Evolutionary conservation across 2,888 invertebrate genomes (phyloP).

Genomic region (Zele albiditarsus): DNA sequence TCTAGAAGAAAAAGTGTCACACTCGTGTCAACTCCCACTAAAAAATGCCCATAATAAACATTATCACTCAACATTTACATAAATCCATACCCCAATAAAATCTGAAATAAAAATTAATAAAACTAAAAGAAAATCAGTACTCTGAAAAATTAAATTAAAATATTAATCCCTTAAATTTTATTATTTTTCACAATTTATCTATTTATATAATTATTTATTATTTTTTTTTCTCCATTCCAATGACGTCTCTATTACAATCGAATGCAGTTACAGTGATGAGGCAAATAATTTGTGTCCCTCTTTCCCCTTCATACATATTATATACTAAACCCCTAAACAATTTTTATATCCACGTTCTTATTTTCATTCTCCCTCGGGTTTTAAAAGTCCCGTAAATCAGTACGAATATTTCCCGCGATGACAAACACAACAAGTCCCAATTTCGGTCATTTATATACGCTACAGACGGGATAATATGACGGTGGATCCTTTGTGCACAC

Average conservation of each 20-base stretch:
- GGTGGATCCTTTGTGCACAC: constrained; percentile 72
- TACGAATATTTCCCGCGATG: constrained; percentile 64
- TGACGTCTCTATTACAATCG: constrained; percentile 9
- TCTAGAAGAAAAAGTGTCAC: too few species aligned
- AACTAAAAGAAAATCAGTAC: too few species aligned
- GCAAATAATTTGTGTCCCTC: constrained; percentile 8
- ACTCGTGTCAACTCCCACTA: too few species aligned
- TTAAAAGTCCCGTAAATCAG: constrained; percentile 55
- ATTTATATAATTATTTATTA: neutral
- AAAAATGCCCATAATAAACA: too few species aligned
- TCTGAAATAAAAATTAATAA: too few species aligned
- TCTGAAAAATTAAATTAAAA: too few species aligned
- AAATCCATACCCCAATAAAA: too few species aligned
- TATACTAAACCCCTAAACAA: constrained; percentile 8
- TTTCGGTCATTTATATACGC: constrained; percentile 73
- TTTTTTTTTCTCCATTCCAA: neutral
- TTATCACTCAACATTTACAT: too few species aligned
- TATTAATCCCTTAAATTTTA: neutral
- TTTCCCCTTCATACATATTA: neutral
- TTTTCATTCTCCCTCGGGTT: constrained; percentile 15
- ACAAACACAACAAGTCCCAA: constrained; percentile 73
- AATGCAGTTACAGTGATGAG: constrained; percentile 12
- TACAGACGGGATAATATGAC: constrained; percentile 71
- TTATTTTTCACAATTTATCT: neutral
- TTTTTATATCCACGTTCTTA: neutral